Percentiles rank a stretch among this genome's conserved stretches.
Conservation (phyloP, 2,888 invertebrate species). For the Sturmia bella region DNA sequence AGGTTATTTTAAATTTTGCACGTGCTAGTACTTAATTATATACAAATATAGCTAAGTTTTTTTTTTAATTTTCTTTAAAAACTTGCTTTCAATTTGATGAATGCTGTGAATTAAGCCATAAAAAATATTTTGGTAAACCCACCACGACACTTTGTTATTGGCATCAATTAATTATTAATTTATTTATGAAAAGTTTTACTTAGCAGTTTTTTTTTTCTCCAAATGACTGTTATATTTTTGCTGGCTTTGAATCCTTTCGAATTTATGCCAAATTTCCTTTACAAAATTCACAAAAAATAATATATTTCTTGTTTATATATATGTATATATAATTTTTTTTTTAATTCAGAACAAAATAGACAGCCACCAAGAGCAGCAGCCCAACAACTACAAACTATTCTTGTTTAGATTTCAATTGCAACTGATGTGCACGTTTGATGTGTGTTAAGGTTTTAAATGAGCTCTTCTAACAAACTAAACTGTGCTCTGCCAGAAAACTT, state of each 20-base stretch:
- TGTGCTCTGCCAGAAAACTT: conserved; percentile 34
- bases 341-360: conserved; percentile 46
- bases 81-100: not conserved
- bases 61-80: conserved; percentile 3
- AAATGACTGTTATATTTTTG: too few species aligned
- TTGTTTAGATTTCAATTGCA: conserved; percentile 70
- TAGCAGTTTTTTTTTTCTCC: too few species aligned
- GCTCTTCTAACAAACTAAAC: conserved; percentile 50
- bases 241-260: too few species aligned
- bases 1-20: conserved; percentile 65
- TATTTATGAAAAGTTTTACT: too few species aligned
- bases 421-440: conserved; percentile 65
- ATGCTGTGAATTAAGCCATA: too few species aligned
- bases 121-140: too few species aligned
- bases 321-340: conserved; percentile 10
- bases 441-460: conserved; percentile 59
- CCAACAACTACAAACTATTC: conserved; percentile 56
- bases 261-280: too few species aligned
- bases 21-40: conserved; percentile 55
- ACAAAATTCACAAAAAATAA: conserved; percentile 3
- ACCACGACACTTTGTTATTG: too few species aligned
- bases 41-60: not conserved
- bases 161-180: too few species aligned
- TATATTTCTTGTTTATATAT: not conserved
- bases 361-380: conserved; percentile 51